Base-by-base conservation (phyloP, 2,797 vertebrate genomes). In the Sebastolobus altivelis region DNA sequence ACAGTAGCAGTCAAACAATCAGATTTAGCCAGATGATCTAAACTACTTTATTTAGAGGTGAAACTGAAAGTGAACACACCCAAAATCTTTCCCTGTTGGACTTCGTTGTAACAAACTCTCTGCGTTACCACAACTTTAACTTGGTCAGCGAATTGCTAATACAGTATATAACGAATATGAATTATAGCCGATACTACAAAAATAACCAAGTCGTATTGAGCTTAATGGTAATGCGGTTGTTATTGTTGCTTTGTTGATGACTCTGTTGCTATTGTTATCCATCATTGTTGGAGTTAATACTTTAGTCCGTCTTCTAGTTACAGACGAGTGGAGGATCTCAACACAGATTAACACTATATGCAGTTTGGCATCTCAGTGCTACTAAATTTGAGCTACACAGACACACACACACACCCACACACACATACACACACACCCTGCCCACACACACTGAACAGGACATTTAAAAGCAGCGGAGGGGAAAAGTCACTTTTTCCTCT, bases 301-400 rank as follows among this genome's bases (percentile, higher is more conserved):
- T 79, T 65, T 16, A 60, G 49, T 59, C 25, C 4, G 6, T 75
- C 59, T 55, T 74, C 54, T 55, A 55, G 54, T 55, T 55, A 55
- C 18, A 25, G 49, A 52, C 20, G 49, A 52, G 49, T n/a, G 20
- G 20, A 52, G 27, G 71, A 40, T 65, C 35, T 52, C 63, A 35
- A 43, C 31, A 31, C 52, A 14, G 37, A 72, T 62, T 60, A 61
- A 72, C 31, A 9, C 27, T 31, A 79, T 63, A 29, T 68, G 65
- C 58, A 5, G 18, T 61, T 79, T 70, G 65, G 63, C 65, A 61
- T 85, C 9, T 78, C 67, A 49, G 40, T 11, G 54, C 66, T 72
- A 38, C 66, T 71, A 72, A 76, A 81, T 69, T 18, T 81, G 59
- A 77, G 75, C 80, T 55, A 38, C 25, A 46, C 69, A 12, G 58